phyloP scores from a whole-genome alignment of 1,140 invertebrate genomes.

The Apis dorsata region DNA sequence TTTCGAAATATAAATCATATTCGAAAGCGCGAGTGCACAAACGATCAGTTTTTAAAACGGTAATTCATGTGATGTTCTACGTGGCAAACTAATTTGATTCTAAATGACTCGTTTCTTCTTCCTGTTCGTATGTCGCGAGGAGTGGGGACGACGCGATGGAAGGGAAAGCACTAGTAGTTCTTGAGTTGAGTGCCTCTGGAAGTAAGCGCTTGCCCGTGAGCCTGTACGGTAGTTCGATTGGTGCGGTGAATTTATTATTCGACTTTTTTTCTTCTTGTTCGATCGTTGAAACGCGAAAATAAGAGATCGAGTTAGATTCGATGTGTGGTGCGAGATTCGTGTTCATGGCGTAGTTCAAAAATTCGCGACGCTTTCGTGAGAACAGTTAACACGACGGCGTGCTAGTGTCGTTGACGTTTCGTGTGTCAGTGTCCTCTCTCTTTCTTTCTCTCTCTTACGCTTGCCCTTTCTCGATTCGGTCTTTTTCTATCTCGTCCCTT shows the following conservation, averaged over 20 bases:
- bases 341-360: conserved; percentile 23
- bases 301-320: not conserved
- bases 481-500: conserved; percentile 9
- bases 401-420: conserved; percentile 72
- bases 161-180: conserved; percentile 62
- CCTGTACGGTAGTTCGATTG: conserved; percentile 36
- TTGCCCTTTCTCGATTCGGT: conserved; percentile 2
- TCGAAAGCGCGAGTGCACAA: not conserved
- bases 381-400: conserved; percentile 43
- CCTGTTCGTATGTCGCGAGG: not conserved
- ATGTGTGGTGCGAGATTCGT: not conserved
- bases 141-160: conserved; percentile 42
- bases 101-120: not conserved
- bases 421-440: conserved; percentile 71
- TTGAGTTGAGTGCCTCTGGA: conserved; percentile 58
- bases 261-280: not conserved
- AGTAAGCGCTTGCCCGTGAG: conserved; percentile 60
- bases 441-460: conserved; percentile 25
- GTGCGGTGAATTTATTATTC: conserved; percentile 8
- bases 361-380: not conserved
- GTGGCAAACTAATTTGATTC: not conserved
- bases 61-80: not conserved
- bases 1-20: not conserved
- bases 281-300: not conserved
- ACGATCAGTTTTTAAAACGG: not conserved